phyloP scores from a whole-genome alignment of 1,140 invertebrate genomes.

The Thaumatotibia leucotreta region DNA sequence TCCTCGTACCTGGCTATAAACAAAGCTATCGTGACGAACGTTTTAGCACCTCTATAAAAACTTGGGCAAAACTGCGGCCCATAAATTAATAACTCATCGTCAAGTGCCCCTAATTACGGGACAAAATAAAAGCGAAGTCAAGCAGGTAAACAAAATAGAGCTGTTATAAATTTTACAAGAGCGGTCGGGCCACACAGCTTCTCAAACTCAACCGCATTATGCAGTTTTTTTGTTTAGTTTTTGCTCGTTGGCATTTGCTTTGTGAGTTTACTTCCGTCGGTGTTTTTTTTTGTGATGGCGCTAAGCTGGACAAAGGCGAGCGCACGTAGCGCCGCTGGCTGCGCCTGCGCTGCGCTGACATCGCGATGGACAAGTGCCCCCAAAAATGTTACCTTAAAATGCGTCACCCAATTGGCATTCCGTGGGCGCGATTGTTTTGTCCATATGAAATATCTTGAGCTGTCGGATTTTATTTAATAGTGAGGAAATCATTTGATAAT shows the following conservation, averaged over 20 bases:
- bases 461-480: neutral
- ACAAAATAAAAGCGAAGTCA: slow-evolving; percentile 65
- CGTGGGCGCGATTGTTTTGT: neutral
- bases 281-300: slow-evolving; percentile 68
- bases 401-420: slow-evolving; percentile 21
- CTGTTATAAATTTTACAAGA: slow-evolving; percentile 75
- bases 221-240: slow-evolving; percentile 67
- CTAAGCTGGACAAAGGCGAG: slow-evolving; percentile 61
- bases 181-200: slow-evolving; percentile 54
- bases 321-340: slow-evolving; percentile 38
- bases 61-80: slow-evolving; percentile 57
- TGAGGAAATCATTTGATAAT: too few species aligned
- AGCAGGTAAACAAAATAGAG: slow-evolving; percentile 75
- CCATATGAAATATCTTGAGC: neutral
- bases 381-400: slow-evolving; percentile 2
- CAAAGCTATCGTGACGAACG: slow-evolving; percentile 40
- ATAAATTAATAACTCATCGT: slow-evolving; percentile 76
- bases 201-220: slow-evolving; percentile 57
- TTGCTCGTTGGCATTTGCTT: slow-evolving; percentile 68
- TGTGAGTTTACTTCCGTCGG: slow-evolving; percentile 69
- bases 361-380: slow-evolving; percentile 5
- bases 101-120: slow-evolving; percentile 69
- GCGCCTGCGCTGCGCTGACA: neutral
- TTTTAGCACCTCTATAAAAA: slow-evolving; percentile 73
- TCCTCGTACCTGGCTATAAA: slow-evolving; percentile 13